phyloP scores from a whole-genome alignment of 2,888 invertebrate genomes.

The Julus scanicus region DNA sequence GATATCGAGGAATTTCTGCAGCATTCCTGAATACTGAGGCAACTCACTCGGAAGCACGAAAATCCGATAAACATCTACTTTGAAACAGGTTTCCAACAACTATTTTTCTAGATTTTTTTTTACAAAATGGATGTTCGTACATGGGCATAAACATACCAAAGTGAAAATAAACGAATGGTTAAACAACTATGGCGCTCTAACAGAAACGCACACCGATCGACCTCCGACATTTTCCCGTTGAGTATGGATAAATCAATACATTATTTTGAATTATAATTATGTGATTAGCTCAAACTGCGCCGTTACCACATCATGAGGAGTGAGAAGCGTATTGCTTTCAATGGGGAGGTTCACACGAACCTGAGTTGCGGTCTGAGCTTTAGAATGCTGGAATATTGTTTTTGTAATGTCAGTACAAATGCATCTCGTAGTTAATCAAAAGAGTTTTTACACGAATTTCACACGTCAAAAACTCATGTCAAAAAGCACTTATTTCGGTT shows the following conservation, averaged over 20 bases:
- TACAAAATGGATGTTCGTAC: neutral
- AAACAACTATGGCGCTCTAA: neutral
- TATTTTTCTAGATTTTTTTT: neutral
- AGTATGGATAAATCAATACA: too few relatives aligned
- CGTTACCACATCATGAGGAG: too few relatives aligned
- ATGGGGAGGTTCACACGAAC: too few relatives aligned
- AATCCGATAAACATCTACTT: neutral
- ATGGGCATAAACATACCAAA: neutral
- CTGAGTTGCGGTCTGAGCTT: neutral
- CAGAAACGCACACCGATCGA: too few relatives aligned
- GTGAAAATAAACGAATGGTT: neutral
- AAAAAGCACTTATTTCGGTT: neutral
- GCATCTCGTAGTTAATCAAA: neutral
- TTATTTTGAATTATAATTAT: too few relatives aligned
- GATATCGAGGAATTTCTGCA: constrained; percentile 10
- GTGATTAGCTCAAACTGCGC: too few relatives aligned
- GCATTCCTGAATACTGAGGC: constrained; percentile 17
- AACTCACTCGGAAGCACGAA: neutral
- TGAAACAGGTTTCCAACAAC: neutral
- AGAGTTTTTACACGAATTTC: neutral
- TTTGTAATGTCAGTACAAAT: too few relatives aligned
- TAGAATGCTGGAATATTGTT: too few relatives aligned
- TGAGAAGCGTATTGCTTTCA: too few relatives aligned
- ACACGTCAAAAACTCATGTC: neutral
- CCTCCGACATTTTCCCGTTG: too few relatives aligned